Conservation (phyloP, 2,113 vertebrate genomes). For the Passer montanus region DNA sequence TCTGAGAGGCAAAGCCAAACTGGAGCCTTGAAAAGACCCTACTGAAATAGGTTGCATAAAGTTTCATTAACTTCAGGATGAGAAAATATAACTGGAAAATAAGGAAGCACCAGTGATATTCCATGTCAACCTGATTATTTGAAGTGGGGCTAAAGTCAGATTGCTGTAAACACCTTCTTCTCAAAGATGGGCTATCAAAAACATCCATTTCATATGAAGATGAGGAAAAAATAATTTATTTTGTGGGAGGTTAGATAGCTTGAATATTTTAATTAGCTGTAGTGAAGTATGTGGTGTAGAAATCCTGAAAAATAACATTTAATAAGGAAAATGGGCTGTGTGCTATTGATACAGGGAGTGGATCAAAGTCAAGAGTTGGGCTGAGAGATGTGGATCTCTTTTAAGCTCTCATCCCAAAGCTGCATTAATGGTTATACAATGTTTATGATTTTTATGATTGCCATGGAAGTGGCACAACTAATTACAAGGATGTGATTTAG, state of each 20-base stretch:
- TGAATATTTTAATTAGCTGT: not conserved
- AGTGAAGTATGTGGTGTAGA: not conserved
- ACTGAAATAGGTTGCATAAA: not conserved
- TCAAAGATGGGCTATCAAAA: not conserved
- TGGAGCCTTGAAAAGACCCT: not conserved
- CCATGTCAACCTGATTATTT: not conserved
- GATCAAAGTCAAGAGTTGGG: not conserved
- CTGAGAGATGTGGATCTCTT: not conserved
- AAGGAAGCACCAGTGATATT: not conserved
- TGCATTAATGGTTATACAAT: not conserved
- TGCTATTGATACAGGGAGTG: not conserved
- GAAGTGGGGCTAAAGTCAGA: not conserved
- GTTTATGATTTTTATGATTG: not conserved
- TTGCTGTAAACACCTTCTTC: not conserved
- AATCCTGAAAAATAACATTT: not conserved
- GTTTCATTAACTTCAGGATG: not conserved
- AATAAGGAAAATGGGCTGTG: not conserved
- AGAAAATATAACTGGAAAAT: not conserved
- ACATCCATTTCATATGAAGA: not conserved
- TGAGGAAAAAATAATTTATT: not conserved
- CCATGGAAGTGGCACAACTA: not conserved
- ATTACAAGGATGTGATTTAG: not conserved
- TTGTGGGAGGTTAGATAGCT: accelerated
- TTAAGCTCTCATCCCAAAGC: not conserved
- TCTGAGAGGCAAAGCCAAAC: not conserved